Conservation (phyloP, 2,888 invertebrate species). For the Trichopoda pennipes region DNA sequence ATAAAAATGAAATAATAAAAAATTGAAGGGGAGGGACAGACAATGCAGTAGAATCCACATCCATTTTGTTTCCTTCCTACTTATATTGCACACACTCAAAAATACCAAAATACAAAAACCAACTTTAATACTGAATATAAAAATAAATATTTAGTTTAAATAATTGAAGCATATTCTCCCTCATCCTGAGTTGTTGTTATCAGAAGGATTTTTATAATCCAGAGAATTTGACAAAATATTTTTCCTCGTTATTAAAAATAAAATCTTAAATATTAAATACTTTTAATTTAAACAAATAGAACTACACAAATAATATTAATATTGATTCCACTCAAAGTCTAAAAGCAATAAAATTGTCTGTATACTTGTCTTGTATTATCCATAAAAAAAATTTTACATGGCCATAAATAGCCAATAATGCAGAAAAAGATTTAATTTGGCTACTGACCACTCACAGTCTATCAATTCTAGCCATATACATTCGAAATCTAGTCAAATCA, state of each 20-base stretch:
- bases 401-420: too few species aligned
- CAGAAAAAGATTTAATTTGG: too few species aligned
- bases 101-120: neutral
- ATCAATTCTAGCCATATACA: too few species aligned
- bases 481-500: too few species aligned
- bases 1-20: constrained; percentile 20
- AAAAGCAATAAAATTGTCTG: too few species aligned
- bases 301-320: too few species aligned
- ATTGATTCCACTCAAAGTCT: too few species aligned
- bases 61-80: neutral
- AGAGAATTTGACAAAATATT: neutral
- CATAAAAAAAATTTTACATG: too few species aligned
- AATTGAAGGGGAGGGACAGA: constrained; percentile 51
- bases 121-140: neutral
- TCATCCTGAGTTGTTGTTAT: neutral
- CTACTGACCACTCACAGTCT: too few species aligned
- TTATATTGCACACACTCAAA: neutral
- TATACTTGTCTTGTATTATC: too few species aligned
- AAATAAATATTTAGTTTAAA: constrained; percentile 10
- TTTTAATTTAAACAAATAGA: too few species aligned
- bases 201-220: neutral
- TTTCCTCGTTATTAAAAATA: neutral
- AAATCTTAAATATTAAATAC: neutral
- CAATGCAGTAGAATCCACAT: constrained; percentile 44
- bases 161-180: constrained; percentile 36